phyloP scores from a whole-genome alignment of 2,113 vertebrate genomes.

The Hippocampus comes region DNA sequence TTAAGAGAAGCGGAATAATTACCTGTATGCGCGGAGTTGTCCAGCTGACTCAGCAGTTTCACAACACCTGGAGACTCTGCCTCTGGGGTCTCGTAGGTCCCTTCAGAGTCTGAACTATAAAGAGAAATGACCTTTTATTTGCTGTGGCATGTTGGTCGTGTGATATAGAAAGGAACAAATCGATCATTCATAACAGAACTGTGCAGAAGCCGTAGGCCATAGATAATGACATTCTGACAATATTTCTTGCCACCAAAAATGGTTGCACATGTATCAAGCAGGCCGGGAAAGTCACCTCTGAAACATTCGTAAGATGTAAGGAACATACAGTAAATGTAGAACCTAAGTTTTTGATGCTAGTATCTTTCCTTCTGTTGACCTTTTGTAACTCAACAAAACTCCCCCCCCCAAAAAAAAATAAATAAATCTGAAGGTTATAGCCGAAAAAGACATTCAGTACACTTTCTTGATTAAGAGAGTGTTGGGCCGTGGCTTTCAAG shows the following conservation, averaged over 20 bases:
- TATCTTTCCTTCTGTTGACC: not conserved
- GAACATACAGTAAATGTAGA: not conserved
- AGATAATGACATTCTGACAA: not conserved
- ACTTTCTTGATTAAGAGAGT: not conserved
- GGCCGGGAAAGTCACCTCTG: too few species aligned
- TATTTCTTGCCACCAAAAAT: not conserved
- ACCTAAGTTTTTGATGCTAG: not conserved
- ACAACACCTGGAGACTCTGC: constrained; percentile 81
- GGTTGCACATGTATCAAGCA: too few species aligned
- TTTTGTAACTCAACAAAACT: not conserved
- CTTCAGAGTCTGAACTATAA: constrained; percentile 90
- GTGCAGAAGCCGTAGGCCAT: too few species aligned
- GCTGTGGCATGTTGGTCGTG: not conserved
- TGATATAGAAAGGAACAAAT: not conserved
- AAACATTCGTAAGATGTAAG: too few species aligned
- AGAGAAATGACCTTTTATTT: constrained; percentile 7
- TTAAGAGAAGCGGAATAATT: not conserved
- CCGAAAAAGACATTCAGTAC: not conserved
- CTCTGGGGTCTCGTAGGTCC: constrained; percentile 91
- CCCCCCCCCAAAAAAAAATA: constrained; percentile 43
- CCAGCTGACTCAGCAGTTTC: constrained; percentile 63
- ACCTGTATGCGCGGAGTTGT: constrained; percentile 71
- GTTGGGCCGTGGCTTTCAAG: constrained; percentile 15
- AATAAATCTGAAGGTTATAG: not conserved
- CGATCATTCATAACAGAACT: not conserved